phyloP scores from a whole-genome alignment of 2,888 invertebrate genomes.

The Philhelius pedissequus region DNA sequence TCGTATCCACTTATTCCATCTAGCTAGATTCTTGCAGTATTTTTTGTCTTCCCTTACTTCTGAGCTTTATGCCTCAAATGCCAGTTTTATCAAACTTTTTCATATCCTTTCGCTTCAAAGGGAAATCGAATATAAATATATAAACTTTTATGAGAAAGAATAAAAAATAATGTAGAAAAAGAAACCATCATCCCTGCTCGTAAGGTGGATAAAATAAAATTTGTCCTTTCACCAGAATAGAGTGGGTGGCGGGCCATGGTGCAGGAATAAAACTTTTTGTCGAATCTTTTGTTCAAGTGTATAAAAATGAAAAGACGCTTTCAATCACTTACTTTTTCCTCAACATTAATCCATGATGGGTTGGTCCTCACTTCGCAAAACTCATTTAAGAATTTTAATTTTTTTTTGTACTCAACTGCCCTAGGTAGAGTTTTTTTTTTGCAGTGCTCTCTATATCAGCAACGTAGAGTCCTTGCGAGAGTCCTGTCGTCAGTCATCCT shows the following conservation, averaged over 20 bases:
- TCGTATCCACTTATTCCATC: not conserved
- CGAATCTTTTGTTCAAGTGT: constrained; percentile 50
- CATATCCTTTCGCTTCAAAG: constrained; percentile 41
- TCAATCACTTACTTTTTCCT: constrained; percentile 65
- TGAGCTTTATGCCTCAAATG: not conserved
- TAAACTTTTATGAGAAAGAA: not conserved
- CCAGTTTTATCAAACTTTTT: constrained; percentile 45
- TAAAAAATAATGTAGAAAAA: not conserved
- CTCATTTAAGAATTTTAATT: constrained; percentile 59
- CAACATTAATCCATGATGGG: constrained; percentile 64
- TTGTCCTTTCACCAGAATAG: not conserved
- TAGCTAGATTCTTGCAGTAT: not conserved
- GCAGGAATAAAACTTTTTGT: not conserved
- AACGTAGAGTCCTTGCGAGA: constrained; percentile 10
- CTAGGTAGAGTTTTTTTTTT: constrained; percentile 23
- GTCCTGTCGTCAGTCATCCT: constrained; percentile 60
- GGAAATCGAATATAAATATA: not conserved
- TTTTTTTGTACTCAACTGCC: constrained; percentile 7
- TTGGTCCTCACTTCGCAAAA: constrained; percentile 58
- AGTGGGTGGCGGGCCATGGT: not conserved
- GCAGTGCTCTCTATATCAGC: not conserved
- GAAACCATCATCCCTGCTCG: not conserved
- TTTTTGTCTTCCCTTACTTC: not conserved
- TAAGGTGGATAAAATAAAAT: constrained; percentile 40
- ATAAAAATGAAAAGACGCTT: constrained; percentile 59